phyloP scores from a whole-genome alignment of 2,888 invertebrate species.

The Stenichneumon culpator region DNA sequence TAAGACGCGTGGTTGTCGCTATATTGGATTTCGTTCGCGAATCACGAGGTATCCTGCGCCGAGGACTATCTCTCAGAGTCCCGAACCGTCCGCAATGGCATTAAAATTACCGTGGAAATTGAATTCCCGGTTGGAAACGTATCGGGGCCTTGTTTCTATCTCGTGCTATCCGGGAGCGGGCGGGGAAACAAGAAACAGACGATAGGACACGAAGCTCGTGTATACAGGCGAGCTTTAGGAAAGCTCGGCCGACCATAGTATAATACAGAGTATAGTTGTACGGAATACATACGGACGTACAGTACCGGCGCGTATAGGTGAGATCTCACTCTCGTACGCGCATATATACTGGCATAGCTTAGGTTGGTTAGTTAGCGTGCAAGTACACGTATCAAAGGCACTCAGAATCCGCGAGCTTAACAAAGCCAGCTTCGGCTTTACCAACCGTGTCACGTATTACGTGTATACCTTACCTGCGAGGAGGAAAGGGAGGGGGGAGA shows the following conservation, averaged over 20 bases:
- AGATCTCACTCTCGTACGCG: constrained; percentile 59
- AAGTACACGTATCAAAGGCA: constrained; percentile 86
- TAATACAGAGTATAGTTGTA: constrained; percentile 36
- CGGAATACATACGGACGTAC: background rate
- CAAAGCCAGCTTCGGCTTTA: constrained; percentile 84
- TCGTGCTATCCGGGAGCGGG: constrained; percentile 21
- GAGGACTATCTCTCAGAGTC: constrained; percentile 63
- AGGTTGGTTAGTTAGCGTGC: constrained; percentile 86
- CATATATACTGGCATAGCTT: constrained; percentile 78
- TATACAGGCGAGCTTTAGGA: constrained; percentile 35
- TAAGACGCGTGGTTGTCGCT: background rate
- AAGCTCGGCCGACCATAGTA: constrained; percentile 56
- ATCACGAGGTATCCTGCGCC: constrained; percentile 39
- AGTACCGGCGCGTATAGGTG: constrained; percentile 25
- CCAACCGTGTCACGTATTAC: constrained; percentile 84
- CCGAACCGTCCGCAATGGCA: constrained; percentile 80
- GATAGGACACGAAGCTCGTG: constrained; percentile 33
- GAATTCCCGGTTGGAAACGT: constrained; percentile 82
- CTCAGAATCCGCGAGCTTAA: constrained; percentile 85
- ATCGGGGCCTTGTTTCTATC: constrained; percentile 74
- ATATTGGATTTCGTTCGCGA: constrained; percentile 15
- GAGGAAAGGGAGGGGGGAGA: constrained; percentile 16
- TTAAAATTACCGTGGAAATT: constrained; percentile 84
- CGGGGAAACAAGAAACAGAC: constrained; percentile 56
- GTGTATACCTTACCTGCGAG: constrained; percentile 83